A percentile compares a stretch with the other conserved stretches of the same genome.
Evolutionary conservation across 1,140 invertebrate genomes (phyloP).

Genomic region (Drosophila orosa): DNA sequence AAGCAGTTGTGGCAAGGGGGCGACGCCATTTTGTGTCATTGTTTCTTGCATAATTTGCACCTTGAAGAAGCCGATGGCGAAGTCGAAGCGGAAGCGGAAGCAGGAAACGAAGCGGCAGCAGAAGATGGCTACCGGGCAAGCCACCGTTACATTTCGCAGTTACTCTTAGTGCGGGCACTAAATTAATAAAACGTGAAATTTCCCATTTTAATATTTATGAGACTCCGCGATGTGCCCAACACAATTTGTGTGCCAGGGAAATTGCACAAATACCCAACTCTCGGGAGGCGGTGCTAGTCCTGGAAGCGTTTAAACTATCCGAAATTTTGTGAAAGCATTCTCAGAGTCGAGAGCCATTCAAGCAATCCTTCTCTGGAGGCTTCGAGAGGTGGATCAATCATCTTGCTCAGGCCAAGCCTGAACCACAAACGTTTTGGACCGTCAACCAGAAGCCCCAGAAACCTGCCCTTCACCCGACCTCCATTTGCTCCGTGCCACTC

Average conservation of each 20-base stretch:
- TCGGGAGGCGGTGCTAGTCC: neutral
- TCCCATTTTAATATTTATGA: slow-evolving; percentile 80
- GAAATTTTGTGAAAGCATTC: neutral
- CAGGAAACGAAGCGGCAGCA: slow-evolving; percentile 20
- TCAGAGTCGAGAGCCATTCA: neutral
- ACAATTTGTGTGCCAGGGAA: slow-evolving; percentile 31
- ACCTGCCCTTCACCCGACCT: slow-evolving; percentile 7
- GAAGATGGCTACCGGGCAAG: slow-evolving; percentile 57
- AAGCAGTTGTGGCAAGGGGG: slow-evolving; percentile 19
- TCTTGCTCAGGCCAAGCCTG: neutral
- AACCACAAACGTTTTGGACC: slow-evolving; percentile 31
- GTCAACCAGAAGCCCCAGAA: slow-evolving; percentile 18
- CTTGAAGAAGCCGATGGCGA: slow-evolving; percentile 21
- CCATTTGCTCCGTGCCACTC: slow-evolving; percentile 4
- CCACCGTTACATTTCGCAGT: slow-evolving; percentile 59
- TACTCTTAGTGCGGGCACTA: slow-evolving; percentile 40
- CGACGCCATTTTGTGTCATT: slow-evolving; percentile 71
- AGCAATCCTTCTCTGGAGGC: neutral
- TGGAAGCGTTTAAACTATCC: slow-evolving; percentile 1
- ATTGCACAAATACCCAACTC: slow-evolving; percentile 5
- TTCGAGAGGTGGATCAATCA: slow-evolving; percentile 7
- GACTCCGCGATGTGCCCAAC: slow-evolving; percentile 40
- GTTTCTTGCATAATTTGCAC: slow-evolving; percentile 74
- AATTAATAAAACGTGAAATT: slow-evolving; percentile 79
- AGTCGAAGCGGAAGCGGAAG: slow-evolving; percentile 35